Evolutionary conservation across 1,140 invertebrate species (phyloP), one percentile per base, ranked within the genome.

Genomic region (Temnothorax longispinosus): DNA sequence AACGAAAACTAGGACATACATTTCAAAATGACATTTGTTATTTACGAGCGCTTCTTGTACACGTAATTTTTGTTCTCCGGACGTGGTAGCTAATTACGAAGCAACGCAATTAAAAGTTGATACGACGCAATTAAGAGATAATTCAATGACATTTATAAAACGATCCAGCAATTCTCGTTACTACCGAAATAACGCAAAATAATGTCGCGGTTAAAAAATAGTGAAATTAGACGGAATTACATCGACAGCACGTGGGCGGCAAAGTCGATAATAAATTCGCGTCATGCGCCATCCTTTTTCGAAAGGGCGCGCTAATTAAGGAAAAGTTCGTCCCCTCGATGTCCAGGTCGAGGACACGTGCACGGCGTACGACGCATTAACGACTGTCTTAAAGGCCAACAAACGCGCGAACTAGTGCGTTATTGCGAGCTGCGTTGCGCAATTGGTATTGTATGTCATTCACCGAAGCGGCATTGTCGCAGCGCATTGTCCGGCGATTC

Each of bases 201-300:
- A 62, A 77, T 27, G n/a, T n/a, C 10, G 15, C 15, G 21, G 21
- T 11, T 27, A 41, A 21, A 27, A 27, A 50, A 85, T 82, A 86
- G 58, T 11, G 58, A n/a, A 60, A 87, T 86, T 86, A 58, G 88
- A 87, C 64, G 81, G 85, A 87, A 88, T 90, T 86, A 62, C 54
- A 58, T 58, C 50, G 58, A 0, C 3, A 60, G 50, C 71, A 78
- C 72, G 74, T 75, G 54, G 71, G 27, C 62, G 54, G 50, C 71
- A 15, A 11, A 27, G 3, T 88, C 56, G 35, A 15, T 52, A 58
- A n/a, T 80, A 56, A 72, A 72, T 81, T 85, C 58, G 44, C 32
- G 15, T 10, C 52, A 38, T n/a, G 60, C 35, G 50, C 21, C 11
- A 11, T 18, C 71, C 41, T 50, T 87, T 87, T 27, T 11, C 52